These are phyloP conservation scores for Nephrotoma flavescens DNA, from an alignment of 2,888 invertebrate genomes.

Conservation along the genomic window DNA sequence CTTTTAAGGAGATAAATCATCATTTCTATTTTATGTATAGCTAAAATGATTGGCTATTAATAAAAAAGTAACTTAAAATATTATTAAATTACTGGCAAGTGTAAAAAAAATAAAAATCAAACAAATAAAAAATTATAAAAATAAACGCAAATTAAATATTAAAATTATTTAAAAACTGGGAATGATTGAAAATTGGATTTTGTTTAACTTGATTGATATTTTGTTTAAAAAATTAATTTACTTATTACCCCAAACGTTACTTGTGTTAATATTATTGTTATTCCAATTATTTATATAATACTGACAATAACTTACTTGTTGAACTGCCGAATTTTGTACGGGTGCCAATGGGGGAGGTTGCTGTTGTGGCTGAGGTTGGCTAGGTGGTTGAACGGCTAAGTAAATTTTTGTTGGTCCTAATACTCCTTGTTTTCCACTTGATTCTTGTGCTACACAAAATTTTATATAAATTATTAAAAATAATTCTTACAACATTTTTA, in stretches of 20 bases:
- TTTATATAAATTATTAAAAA: slow-evolving; percentile 6
- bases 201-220: background rate
- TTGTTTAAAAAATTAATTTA: background rate
- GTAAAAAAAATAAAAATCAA: background rate
- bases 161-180: background rate
- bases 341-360: slow-evolving; percentile 39
- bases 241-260: slow-evolving; percentile 1
- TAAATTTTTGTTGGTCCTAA: slow-evolving; percentile 77
- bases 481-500: slow-evolving; percentile 6
- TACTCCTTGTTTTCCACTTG: slow-evolving; percentile 71
- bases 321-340: slow-evolving; percentile 31
- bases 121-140: background rate
- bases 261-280: background rate
- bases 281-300: slow-evolving; percentile 2
- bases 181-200: slow-evolving; percentile 1
- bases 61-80: background rate
- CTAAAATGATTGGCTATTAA: background rate
- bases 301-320: slow-evolving; percentile 32
- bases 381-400: slow-evolving; percentile 66
- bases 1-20: background rate
- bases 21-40: background rate
- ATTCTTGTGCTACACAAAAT: slow-evolving; percentile 56
- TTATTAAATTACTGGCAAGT: background rate
- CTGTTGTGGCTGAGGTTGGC: slow-evolving; percentile 18
- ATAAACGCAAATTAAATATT: background rate